Conservation (phyloP, 2,113 vertebrate species). For the Bos taurus region DNA sequence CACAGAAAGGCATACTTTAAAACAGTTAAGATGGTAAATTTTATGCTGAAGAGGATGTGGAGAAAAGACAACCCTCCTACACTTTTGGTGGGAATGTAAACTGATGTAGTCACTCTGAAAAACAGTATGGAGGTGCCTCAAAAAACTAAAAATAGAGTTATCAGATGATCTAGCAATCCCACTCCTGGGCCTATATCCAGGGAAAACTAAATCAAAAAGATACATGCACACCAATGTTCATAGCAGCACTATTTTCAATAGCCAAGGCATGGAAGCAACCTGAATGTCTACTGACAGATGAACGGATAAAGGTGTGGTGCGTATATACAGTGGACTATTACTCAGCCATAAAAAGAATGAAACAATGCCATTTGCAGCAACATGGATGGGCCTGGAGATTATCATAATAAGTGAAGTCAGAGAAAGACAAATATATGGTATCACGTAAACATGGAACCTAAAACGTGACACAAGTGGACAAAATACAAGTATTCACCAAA, state of each 20-base stretch:
- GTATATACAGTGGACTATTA: background rate
- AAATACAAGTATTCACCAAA: background rate
- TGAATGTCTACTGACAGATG: background rate
- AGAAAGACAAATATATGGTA: background rate
- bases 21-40: background rate
- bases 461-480: background rate
- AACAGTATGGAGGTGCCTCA: background rate
- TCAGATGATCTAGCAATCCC: background rate
- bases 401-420: background rate
- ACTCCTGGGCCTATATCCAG: background rate
- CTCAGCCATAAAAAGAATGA: background rate
- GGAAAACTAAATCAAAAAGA: background rate
- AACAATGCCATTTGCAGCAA: background rate
- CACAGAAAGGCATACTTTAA: background rate
- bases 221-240: background rate
- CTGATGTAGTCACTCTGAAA: background rate
- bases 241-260: background rate
- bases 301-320: background rate
- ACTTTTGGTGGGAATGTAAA: background rate
- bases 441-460: background rate
- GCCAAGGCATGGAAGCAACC: background rate
- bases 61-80: background rate
- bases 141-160: background rate
- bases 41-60: background rate
- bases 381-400: background rate